Evolutionary conservation across 2,888 invertebrate species (phyloP).

Genomic region (Dryadula phaetusa): DNA sequence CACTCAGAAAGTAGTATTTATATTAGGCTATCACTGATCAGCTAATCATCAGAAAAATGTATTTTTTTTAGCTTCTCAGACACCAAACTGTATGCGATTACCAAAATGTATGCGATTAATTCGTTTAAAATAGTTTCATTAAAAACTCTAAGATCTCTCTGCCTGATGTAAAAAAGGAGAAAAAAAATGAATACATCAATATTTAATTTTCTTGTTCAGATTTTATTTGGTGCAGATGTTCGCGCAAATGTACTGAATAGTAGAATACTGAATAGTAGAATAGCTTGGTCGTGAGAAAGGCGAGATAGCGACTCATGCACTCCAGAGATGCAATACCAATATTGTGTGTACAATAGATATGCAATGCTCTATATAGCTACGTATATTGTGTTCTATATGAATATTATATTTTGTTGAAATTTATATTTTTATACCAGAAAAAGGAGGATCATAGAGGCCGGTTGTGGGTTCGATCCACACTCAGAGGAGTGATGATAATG

Average conservation of each 20-base stretch:
- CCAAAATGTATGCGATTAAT: no score
- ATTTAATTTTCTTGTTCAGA: constrained; percentile 1
- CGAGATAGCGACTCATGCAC: constrained; percentile 15
- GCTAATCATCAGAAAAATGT: no score
- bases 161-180: no score
- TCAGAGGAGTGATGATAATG: no score
- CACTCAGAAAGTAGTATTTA: no score
- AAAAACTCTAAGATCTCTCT: no score
- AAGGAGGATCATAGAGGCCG: not conserved
- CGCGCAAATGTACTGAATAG: not conserved
- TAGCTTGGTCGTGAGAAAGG: constrained; percentile 14
- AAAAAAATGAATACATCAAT: not conserved
- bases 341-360: constrained; percentile 6
- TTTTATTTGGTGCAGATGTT: constrained; percentile 20
- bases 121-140: no score
- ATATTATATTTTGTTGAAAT: not conserved
- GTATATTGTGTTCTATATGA: not conserved
- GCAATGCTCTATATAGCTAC: not conserved
- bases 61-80: no score
- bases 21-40: no score
- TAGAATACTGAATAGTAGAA: constrained; percentile 16
- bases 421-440: not conserved
- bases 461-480: no score
- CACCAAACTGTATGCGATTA: no score
- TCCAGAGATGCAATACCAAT: constrained; percentile 17